Conservation (phyloP, 2,113 vertebrate genomes). For the Nannobrachium achirus region DNA sequence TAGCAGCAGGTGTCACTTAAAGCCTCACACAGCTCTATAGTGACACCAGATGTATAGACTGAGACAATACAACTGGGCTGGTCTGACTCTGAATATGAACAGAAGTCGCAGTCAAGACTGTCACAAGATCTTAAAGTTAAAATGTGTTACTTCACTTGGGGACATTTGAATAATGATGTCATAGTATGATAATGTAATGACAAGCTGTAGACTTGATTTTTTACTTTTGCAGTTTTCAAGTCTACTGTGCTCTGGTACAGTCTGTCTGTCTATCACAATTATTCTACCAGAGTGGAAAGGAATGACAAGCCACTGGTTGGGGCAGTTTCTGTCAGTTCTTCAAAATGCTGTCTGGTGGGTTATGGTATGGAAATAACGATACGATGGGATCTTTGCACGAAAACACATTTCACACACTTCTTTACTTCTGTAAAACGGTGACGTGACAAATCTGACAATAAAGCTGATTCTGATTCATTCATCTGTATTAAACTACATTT, state of each 20-base stretch:
- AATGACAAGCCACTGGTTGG: conserved; percentile 22
- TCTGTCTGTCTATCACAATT: not conserved
- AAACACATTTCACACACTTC: too few relatives aligned
- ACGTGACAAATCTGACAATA: too few relatives aligned
- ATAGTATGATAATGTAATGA: not conserved
- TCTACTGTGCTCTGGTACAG: not conserved
- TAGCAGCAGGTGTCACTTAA: not conserved
- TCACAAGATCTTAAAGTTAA: too few relatives aligned
- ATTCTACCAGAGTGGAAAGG: not conserved
- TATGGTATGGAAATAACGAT: too few relatives aligned
- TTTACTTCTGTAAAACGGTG: too few relatives aligned
- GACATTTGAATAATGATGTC: not conserved
- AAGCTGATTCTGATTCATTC: too few relatives aligned
- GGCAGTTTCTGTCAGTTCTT: conserved; percentile 49
- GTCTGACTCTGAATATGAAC: not conserved
- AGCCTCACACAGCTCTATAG: conserved; percentile 11
- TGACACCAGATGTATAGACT: conserved; percentile 34
- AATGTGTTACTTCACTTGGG: not conserved
- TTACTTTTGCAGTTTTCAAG: too few relatives aligned
- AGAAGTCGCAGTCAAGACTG: too few relatives aligned
- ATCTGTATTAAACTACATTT: not conserved
- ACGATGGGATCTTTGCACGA: too few relatives aligned
- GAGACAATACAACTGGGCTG: not conserved
- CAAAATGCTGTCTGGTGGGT: conserved; percentile 63
- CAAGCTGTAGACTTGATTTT: not conserved